Percentiles rank a stretch among this genome's conserved stretches.
phyloP scores from a whole-genome alignment of 2,797 vertebrate genomes.

The Alcedo atthis region DNA sequence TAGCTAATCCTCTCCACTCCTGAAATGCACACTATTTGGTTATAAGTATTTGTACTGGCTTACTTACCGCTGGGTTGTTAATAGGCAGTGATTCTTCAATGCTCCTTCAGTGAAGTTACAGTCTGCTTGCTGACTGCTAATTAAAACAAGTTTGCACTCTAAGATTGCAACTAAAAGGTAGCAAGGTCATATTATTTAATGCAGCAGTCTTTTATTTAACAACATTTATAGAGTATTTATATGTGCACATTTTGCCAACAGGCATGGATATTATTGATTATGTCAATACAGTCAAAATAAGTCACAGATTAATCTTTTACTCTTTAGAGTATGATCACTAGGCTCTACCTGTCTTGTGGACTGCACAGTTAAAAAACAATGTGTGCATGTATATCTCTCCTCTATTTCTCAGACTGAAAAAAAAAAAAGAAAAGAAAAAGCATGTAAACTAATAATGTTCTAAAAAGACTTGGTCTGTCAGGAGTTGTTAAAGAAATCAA shows the following conservation, averaged over 20 bases:
- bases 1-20: slow-evolving; percentile 87
- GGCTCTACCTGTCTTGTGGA: neutral
- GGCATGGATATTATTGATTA: slow-evolving; percentile 39
- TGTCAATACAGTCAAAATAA: slow-evolving; percentile 48
- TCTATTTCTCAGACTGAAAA: neutral
- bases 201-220: slow-evolving; percentile 76
- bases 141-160: slow-evolving; percentile 86
- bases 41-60: slow-evolving; percentile 87
- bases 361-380: slow-evolving; percentile 12
- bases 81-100: slow-evolving; percentile 88
- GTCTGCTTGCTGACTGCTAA: slow-evolving; percentile 87
- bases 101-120: slow-evolving; percentile 86
- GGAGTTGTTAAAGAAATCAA: neutral
- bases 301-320: neutral
- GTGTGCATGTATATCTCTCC: neutral
- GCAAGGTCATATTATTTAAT: slow-evolving; percentile 83
- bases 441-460: neutral
- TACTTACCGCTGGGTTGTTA: slow-evolving; percentile 88
- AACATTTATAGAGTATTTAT: slow-evolving; percentile 59
- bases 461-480: neutral
- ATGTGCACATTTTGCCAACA: slow-evolving; percentile 50
- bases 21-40: slow-evolving; percentile 89
- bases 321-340: slow-evolving; percentile 38
- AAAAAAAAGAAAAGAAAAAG: neutral
- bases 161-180: slow-evolving; percentile 80